Evolutionary conservation across 2,888 invertebrate genomes (phyloP), one percentile per base, ranked within the genome.

Genomic region (Mayetiola destructor): DNA sequence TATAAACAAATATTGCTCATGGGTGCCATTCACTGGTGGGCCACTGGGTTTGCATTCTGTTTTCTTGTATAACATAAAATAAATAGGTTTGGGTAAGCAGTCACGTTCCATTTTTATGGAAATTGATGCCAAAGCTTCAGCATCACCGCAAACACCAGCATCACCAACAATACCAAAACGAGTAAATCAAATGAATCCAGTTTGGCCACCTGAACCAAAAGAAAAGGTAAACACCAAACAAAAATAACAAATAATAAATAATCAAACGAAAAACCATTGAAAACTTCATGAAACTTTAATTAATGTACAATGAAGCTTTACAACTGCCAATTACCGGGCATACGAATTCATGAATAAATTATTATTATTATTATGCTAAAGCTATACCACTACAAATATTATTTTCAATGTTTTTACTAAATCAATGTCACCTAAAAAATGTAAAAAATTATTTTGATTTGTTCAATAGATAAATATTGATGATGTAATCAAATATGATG

Each of bases 91-190:
- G 62, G 85, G 88, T 65, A 88, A 88, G 74, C 86, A 88, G 69
- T 91, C 91, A 0, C 80, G 91, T 16, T 87, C 85, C 27, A 79
- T 91, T 61, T 92, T 92, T 73, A 73, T 88, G 73, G 86, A 91
- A 71, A 73, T 92, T 63, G 91, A 92, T 68, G 88, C 89, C 1
- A 80, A 82, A 58, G 83, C 78, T 18, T 29, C 36, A 1, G 39
- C 56, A 27, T 36, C 42, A 12, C 56, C 56, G 36, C 42, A 39
- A 20, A 32, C 35, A 18, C 12, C 55, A 23, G 21, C 55, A 23
- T 42, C 42, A 30, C n/a, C 54, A 30, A 53, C 52, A 29, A 35
- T 23, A 29, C 18, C 53, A 20, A 5, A 23, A 48, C 16, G 14
- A 23, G 3, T 27, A n/a, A 48, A 48, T 14, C 48, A 27, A 27